phyloP scores from a whole-genome alignment of 2,797 vertebrate genomes.

The Hypotaenidia okinawae region DNA sequence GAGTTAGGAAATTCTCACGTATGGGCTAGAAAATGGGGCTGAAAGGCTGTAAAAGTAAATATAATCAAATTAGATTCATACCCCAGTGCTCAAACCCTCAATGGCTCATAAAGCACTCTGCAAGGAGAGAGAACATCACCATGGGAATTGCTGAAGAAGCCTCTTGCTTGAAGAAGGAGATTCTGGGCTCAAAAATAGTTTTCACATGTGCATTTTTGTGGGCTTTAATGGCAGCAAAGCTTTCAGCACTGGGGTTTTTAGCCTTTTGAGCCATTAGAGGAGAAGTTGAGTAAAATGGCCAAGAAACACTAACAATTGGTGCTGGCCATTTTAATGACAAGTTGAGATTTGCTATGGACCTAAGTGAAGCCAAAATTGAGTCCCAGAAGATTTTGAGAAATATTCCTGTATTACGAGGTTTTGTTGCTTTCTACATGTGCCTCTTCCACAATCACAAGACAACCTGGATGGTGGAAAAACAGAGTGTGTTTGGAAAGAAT shows the following conservation, averaged over 20 bases:
- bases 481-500: background rate
- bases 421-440: background rate
- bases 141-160: background rate
- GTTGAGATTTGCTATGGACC: background rate
- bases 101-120: background rate
- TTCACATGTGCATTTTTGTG: background rate
- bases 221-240: background rate
- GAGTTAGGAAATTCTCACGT: background rate
- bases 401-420: background rate
- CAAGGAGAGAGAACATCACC: background rate
- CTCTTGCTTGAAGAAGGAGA: background rate
- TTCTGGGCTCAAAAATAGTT: background rate
- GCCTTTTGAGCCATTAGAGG: background rate
- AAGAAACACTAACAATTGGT: rapidly evolving
- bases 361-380: background rate
- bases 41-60: background rate
- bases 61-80: background rate
- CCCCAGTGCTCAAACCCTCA: background rate
- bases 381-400: background rate
- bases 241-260: background rate
- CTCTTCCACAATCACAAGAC: background rate
- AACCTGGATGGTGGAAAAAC: background rate
- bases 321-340: background rate
- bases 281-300: background rate
- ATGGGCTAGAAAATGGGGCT: background rate